Conservation (phyloP, 2,113 vertebrate species). For the Brachionichthys hirsutus region DNA sequence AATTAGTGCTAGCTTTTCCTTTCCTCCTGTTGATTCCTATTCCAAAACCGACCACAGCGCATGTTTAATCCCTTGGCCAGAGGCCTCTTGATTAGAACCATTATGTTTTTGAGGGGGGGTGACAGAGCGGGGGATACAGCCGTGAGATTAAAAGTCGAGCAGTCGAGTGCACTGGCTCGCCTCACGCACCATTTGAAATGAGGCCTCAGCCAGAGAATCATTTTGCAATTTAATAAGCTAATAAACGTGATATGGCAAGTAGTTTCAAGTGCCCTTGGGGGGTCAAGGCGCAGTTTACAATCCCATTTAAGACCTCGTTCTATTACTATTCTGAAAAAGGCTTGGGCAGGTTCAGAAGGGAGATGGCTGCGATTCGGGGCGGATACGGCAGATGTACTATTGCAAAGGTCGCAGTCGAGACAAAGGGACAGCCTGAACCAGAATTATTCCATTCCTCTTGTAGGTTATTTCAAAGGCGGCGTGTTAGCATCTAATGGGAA, state of each 20-base stretch:
- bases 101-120: slow-evolving; percentile 51
- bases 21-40: slow-evolving; percentile 45
- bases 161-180: slow-evolving; percentile 42
- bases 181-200: slow-evolving; percentile 41
- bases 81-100: slow-evolving; percentile 50
- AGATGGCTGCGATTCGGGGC: slow-evolving; percentile 26
- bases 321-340: slow-evolving; percentile 50
- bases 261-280: slow-evolving; percentile 55
- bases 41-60: slow-evolving; percentile 30
- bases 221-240: slow-evolving; percentile 68
- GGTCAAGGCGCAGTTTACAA: slow-evolving; percentile 57
- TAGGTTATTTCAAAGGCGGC: slow-evolving; percentile 17
- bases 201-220: slow-evolving; percentile 46
- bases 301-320: slow-evolving; percentile 63
- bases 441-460: slow-evolving; percentile 30
- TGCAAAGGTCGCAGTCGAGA: slow-evolving; percentile 36
- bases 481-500: slow-evolving; percentile 3
- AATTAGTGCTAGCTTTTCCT: slow-evolving; percentile 59
- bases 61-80: slow-evolving; percentile 51
- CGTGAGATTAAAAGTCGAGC: slow-evolving; percentile 57
- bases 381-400: slow-evolving; percentile 33
- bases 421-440: slow-evolving; percentile 28
- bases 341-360: slow-evolving; percentile 17
- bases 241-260: slow-evolving; percentile 65
- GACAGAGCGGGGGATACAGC: slow-evolving; percentile 45